These are phyloP conservation scores for Protodeltote pygarga DNA, from an alignment of 2,888 invertebrate genomes.

Conservation along the genomic window DNA sequence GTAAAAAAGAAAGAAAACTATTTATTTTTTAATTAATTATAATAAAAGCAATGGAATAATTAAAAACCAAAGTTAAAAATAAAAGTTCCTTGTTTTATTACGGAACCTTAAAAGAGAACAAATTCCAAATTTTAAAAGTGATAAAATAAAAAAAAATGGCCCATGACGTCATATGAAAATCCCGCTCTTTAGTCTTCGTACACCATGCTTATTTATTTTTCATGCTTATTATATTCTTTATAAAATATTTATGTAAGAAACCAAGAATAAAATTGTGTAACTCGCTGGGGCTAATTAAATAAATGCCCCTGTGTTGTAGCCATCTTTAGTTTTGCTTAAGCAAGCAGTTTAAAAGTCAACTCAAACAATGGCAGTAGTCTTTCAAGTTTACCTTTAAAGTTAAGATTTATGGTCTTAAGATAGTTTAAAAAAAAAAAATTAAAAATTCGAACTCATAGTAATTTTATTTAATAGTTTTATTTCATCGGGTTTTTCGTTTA, in stretches of 20 bases:
- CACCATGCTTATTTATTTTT: too few species aligned
- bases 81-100: too few species aligned
- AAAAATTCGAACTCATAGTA: constrained; percentile 28
- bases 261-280: constrained; percentile 30
- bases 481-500: constrained; percentile 11
- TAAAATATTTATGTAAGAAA: constrained; percentile 16
- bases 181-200: too few species aligned
- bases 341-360: constrained; percentile 44
- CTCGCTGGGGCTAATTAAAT: constrained; percentile 34
- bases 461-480: constrained; percentile 20
- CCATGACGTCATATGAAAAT: too few species aligned
- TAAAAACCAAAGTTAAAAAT: too few species aligned
- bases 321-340: constrained; percentile 33
- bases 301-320: constrained; percentile 27
- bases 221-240: too few species aligned
- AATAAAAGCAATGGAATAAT: too few species aligned
- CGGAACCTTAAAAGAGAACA: too few species aligned
- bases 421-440: constrained; percentile 37
- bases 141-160: too few species aligned
- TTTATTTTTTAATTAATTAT: too few species aligned
- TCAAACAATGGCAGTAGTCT: constrained; percentile 39
- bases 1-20: too few species aligned
- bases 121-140: too few species aligned
- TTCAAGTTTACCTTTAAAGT: constrained; percentile 30
- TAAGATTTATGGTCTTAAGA: constrained; percentile 41